Percentiles rank a stretch among this genome's conserved stretches.
Conservation (phyloP, 2,888 invertebrate genomes). For the Monochamus alternatus region DNA sequence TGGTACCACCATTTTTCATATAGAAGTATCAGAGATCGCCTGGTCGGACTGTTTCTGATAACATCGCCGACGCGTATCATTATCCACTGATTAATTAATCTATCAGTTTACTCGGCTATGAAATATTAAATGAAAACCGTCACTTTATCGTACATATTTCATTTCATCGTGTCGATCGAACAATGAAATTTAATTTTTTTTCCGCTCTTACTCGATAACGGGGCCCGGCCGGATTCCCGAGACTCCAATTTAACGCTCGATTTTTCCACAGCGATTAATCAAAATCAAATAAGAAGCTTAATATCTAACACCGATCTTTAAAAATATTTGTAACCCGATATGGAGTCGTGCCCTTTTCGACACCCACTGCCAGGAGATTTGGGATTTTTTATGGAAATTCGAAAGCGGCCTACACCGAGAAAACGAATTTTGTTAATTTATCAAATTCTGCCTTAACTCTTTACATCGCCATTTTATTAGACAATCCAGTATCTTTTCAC, state of each 20-base stretch:
- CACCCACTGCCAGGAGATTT: conserved; percentile 37
- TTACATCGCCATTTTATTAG: too few species aligned
- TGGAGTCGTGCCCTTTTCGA: conserved; percentile 30
- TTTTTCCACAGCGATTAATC: conserved; percentile 28
- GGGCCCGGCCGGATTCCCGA: conserved; percentile 5
- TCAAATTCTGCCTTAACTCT: too few species aligned
- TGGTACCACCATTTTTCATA: background rate
- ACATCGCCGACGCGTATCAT: background rate
- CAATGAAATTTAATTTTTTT: conserved; percentile 16
- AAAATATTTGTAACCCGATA: conserved; percentile 39
- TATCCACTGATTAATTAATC: conserved; percentile 3
- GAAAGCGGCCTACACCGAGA: background rate
- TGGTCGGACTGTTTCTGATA: background rate
- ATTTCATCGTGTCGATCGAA: conserved; percentile 21
- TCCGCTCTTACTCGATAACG: conserved; percentile 8
- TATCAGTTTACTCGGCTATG: conserved; percentile 18
- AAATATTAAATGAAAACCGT: conserved; percentile 20
- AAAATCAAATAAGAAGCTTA: conserved; percentile 38
- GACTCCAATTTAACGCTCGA: conserved; percentile 32
- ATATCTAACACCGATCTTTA: conserved; percentile 34
- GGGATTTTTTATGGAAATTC: conserved; percentile 35
- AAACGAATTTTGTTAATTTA: background rate
- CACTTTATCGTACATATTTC: conserved; percentile 26
- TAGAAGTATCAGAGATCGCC: background rate
- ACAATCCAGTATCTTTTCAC: too few species aligned